Conservation (phyloP, 23 tunicate genomes). For the Clavelina lepadiformis region DNA sequence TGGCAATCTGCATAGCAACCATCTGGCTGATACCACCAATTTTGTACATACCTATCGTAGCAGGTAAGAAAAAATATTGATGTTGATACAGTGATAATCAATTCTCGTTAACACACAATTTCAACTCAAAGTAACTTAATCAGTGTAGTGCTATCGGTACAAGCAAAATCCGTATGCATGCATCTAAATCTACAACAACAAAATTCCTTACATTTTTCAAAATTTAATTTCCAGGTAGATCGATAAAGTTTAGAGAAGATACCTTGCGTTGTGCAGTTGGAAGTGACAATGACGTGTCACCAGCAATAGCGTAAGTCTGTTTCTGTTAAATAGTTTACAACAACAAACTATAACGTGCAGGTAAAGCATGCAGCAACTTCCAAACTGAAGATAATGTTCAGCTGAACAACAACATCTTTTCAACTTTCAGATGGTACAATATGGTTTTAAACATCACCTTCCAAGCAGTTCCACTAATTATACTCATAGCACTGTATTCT, state of each 20-base stretch:
- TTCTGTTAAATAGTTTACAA: too few relatives aligned
- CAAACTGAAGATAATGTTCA: too few relatives aligned
- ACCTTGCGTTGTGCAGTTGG: constrained; percentile 56
- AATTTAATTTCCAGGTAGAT: constrained; percentile 45
- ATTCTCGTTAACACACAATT: too few relatives aligned
- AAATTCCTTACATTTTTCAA: too few relatives aligned
- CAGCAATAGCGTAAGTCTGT: constrained; percentile 29
- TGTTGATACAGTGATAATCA: neutral
- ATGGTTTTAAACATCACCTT: constrained; percentile 54
- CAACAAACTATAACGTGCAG: too few relatives aligned
- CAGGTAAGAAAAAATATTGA: constrained; percentile 39
- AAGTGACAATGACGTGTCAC: neutral
- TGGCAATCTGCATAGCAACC: constrained; percentile 49
- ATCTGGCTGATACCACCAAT: constrained; percentile 75
- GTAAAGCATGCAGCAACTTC: too few relatives aligned
- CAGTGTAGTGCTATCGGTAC: too few relatives aligned
- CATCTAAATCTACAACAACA: too few relatives aligned
- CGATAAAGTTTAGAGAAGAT: constrained; percentile 13
- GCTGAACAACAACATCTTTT: too few relatives aligned
- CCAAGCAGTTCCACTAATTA: constrained; percentile 73
- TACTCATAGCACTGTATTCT: constrained; percentile 46
- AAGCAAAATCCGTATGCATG: too few relatives aligned
- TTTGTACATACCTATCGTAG: constrained; percentile 61
- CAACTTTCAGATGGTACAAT: constrained; percentile 86
- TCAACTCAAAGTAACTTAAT: too few relatives aligned